Percentiles rank a stretch among this genome's conserved stretches.
Evolutionary conservation across 2,113 vertebrate species (phyloP).

Genomic region (Hydrochoerus hydrochaeris): DNA sequence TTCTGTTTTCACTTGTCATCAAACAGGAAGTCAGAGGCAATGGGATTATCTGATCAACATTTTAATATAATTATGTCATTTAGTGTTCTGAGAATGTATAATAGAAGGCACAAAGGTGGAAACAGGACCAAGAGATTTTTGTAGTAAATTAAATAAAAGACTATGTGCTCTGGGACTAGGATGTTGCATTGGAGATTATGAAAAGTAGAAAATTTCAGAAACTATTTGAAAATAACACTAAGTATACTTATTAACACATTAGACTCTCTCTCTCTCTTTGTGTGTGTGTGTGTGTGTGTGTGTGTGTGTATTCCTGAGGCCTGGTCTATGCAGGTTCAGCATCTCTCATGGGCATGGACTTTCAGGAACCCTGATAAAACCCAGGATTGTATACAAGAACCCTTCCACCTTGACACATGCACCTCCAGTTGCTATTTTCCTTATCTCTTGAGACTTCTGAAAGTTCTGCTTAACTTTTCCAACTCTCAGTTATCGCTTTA

Average conservation of each 20-base stretch:
- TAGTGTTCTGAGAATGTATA: background rate
- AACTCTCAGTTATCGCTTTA: background rate
- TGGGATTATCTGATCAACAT: background rate
- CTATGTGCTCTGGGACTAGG: background rate
- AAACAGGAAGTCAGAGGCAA: background rate
- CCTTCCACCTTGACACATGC: background rate
- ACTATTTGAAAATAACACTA: background rate
- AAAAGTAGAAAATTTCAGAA: background rate
- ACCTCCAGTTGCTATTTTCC: background rate
- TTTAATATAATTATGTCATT: conserved; percentile 1
- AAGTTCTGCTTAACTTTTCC: background rate
- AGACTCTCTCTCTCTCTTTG: background rate
- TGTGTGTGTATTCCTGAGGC: background rate
- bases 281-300: too few relatives aligned
- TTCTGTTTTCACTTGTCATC: background rate
- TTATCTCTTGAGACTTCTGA: background rate
- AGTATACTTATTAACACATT: background rate
- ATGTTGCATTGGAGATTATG: background rate
- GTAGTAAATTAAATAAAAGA: background rate
- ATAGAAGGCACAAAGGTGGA: background rate
- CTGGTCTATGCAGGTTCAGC: background rate
- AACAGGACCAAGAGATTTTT: background rate
- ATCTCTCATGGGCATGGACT: background rate
- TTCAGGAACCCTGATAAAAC: background rate
- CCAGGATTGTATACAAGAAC: too few relatives aligned